phyloP scores from a whole-genome alignment of 2,888 invertebrate genomes.

The Theretra japonica region DNA sequence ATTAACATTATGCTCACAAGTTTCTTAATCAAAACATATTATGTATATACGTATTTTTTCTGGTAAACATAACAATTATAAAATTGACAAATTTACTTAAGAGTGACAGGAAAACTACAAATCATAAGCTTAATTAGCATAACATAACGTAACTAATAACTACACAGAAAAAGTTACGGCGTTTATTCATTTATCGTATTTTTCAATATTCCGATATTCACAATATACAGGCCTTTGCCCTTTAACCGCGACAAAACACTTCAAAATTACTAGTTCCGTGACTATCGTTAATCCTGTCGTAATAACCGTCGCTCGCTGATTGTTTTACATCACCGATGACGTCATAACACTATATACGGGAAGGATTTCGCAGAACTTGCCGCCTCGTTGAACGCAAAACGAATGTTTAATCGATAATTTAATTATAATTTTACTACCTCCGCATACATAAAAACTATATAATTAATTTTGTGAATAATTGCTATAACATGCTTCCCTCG shows the following conservation, averaged over 20 bases:
- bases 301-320: not conserved
- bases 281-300: not conserved
- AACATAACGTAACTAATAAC: no score
- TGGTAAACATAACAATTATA: no score
- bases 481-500: slow-evolving; percentile 6
- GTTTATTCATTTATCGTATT: no score
- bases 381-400: slow-evolving; percentile 1
- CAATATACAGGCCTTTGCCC: not conserved
- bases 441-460: slow-evolving; percentile 17
- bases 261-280: not conserved
- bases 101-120: no score
- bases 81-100: no score
- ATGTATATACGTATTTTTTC: no score
- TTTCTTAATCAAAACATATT: no score
- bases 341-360: not conserved
- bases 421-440: slow-evolving; percentile 24
- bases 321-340: slow-evolving; percentile 8
- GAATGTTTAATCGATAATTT: slow-evolving; percentile 22
- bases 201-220: no score
- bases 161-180: no score
- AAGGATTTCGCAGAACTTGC: slow-evolving; percentile 10
- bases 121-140: no score
- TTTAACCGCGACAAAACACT: not conserved
- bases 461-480: slow-evolving; percentile 16
- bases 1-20: no score